phyloP scores from a whole-genome alignment of 2,797 vertebrate genomes.

The Orientallactaga sibirica region DNA sequence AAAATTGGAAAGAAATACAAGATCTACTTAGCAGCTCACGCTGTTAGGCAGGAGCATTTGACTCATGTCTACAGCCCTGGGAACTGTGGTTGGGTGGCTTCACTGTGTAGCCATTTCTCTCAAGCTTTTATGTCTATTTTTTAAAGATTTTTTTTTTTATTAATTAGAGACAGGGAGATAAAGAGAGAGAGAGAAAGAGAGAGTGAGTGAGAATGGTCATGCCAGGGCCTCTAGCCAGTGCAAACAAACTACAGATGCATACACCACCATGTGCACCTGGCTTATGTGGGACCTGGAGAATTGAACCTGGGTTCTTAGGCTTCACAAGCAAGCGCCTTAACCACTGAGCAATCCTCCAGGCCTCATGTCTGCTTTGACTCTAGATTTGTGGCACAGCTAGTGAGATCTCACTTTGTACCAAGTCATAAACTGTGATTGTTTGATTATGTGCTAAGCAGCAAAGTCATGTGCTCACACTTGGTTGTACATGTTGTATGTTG shows the following conservation, averaged over 20 bases:
- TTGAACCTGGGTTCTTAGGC: not conserved
- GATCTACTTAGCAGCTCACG: not conserved
- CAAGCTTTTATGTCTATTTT: not conserved
- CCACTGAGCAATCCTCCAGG: too few relatives aligned
- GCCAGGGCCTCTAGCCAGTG: too few relatives aligned
- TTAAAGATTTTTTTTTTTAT: not conserved
- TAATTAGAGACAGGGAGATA: too few relatives aligned
- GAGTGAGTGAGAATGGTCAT: too few relatives aligned
- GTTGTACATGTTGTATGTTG: not conserved
- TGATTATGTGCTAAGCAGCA: not conserved
- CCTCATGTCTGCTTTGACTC: not conserved
- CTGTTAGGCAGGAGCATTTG: not conserved
- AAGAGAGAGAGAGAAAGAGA: too few relatives aligned
- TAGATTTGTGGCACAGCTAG: not conserved
- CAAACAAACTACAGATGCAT: too few relatives aligned
- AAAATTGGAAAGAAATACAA: not conserved
- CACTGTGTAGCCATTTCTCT: not conserved
- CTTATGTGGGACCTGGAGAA: not conserved
- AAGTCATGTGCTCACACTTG: not conserved
- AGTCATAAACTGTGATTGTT: not conserved
- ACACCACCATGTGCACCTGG: too few relatives aligned
- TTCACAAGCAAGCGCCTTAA: not conserved
- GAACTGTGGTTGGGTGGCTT: not conserved
- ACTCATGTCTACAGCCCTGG: not conserved
- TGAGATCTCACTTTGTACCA: not conserved